phyloP scores from a whole-genome alignment of 2,113 vertebrate species.

The Chaenogobius annularis region DNA sequence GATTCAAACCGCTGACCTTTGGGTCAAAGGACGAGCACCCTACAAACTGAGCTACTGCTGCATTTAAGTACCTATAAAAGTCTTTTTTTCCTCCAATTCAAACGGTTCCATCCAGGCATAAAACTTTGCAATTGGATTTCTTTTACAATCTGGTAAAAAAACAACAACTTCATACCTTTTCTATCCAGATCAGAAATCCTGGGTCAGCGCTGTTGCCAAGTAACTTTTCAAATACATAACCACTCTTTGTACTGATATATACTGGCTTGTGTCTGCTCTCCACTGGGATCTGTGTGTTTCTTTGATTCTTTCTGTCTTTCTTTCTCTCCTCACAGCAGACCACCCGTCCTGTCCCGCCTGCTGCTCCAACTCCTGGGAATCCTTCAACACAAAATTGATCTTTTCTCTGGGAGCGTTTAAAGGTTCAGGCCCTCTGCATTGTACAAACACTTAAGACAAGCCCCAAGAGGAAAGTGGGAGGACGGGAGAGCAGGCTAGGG shows the following conservation, averaged over 20 bases:
- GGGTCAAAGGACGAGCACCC: too few species aligned
- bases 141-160: not conserved
- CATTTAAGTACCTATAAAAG: too few species aligned
- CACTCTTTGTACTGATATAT: not conserved
- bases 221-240: not conserved
- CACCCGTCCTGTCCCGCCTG: slow-evolving; percentile 3
- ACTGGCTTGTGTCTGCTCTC: not conserved
- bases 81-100: too few species aligned
- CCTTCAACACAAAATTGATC: slow-evolving; percentile 56
- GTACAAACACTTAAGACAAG: slow-evolving; percentile 47
- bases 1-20: too few species aligned
- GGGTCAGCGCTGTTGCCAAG: not conserved
- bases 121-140: not conserved
- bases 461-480: not conserved
- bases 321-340: slow-evolving; percentile 28
- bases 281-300: not conserved
- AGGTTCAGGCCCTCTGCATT: slow-evolving; percentile 47
- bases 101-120: too few species aligned
- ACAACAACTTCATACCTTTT: not conserved
- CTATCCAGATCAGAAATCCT: too few species aligned
- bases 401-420: slow-evolving; percentile 52
- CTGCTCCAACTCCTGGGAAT: slow-evolving; percentile 31
- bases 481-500: not conserved
- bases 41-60: too few species aligned
- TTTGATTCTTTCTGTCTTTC: slow-evolving; percentile 33